Base-by-base conservation (phyloP, 2,888 invertebrate species). In the Mesoligia furuncula region DNA sequence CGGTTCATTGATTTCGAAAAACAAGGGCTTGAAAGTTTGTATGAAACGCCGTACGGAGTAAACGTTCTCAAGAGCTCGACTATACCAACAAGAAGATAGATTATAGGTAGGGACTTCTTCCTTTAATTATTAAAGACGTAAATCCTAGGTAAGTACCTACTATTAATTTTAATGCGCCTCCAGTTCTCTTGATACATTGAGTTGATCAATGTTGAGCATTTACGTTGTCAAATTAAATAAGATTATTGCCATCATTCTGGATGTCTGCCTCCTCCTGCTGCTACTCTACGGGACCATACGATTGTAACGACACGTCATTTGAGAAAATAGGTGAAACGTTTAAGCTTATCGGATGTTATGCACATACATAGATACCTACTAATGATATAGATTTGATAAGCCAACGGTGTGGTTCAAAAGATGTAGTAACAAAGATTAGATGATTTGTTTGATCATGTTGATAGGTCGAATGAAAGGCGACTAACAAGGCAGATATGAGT, bases 221-320 rank as follows among this genome's bases (percentile, higher is more conserved):
- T 73, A 61, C 66, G 59, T 61, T 83, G 73, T 69, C 64, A 73
- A 83, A 83, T 79, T 59, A 70, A 79, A 83, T 73, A 57, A 81
- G 79, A 86, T 83, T 71, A 86, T 61, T 11, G 15, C 13, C 67
- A 75, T 71, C 84, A 86, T 86, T 61, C 79, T 73, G 71, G 42
- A 57, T 81, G 61, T 68, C 31, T 83, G 70, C 73, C 70, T 31
- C 65, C 73, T 48, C 42, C 73, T 67, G 61, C 69, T 69, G 59
- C 71, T 75, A 67, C 79, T 84, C 84, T 73, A n/a, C 48, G 84
- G 79, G 68, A 79, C 72, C 72, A 79, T 86, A 73, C 75, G 70
- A 62, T 39, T 70, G 48, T 86, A 84, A 84, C 9, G 86, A 79
- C 84, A 51, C n/a, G 73, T 83, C 83, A 73, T 84, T 84, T 83